Conservation (phyloP, 35 echinoderm and acorn worm genomes). For the Ophioderma brevispina region DNA sequence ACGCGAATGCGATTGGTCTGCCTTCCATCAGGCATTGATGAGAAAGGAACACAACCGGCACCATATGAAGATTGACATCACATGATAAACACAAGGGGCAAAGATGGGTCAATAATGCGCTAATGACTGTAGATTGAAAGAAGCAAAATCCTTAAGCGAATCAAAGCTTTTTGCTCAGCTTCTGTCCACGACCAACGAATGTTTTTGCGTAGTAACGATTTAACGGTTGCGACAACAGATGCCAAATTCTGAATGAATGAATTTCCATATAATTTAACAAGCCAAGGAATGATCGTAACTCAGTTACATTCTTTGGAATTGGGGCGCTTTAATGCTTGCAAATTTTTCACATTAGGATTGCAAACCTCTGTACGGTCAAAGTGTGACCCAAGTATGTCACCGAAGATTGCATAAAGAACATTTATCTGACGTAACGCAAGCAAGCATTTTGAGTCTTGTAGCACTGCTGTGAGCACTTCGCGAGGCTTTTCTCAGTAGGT, state of each 20-base stretch:
- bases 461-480: conserved; percentile 35
- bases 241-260: conserved; percentile 60
- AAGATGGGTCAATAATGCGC: conserved; percentile 52
- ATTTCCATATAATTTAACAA: conserved; percentile 52
- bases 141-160: conserved; percentile 19
- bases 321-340: conserved; percentile 26
- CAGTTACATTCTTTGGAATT: conserved; percentile 39
- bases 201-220: background rate
- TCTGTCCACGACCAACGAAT: background rate
- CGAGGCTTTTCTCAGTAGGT: conserved; percentile 45
- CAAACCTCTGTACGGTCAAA: conserved; percentile 14
- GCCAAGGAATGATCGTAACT: conserved; percentile 53
- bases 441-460: conserved; percentile 56
- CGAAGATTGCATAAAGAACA: conserved; percentile 8
- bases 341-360: conserved; percentile 17
- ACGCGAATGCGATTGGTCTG: conserved; percentile 57
- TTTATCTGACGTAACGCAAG: conserved; percentile 26
- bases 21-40: conserved; percentile 21
- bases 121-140: conserved; percentile 27
- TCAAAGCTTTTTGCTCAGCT: conserved; percentile 19
- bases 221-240: conserved; percentile 33
- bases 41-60: conserved; percentile 51
- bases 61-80: conserved; percentile 71
- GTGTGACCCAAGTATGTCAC: conserved; percentile 43
- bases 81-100: conserved; percentile 43